Percentiles rank a stretch among this genome's conserved stretches.
These are phyloP conservation scores for Ichneumon xanthorius DNA, from an alignment of 2,888 invertebrate species.

Conservation along the genomic window DNA sequence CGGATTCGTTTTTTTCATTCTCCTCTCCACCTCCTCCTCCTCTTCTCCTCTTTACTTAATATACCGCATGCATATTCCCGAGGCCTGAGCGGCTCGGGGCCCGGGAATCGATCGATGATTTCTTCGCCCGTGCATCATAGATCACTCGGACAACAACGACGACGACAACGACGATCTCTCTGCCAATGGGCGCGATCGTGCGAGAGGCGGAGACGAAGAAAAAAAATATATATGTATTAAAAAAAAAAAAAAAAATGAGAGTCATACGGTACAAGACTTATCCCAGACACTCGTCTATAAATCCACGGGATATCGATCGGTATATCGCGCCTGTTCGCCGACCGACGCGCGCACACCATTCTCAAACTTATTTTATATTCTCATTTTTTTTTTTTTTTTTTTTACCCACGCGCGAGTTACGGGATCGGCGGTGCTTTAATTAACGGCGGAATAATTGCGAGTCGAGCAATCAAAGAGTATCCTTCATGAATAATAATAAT, in stretches of 20 bases:
- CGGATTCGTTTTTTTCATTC: slow-evolving; percentile 41
- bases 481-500: slow-evolving; percentile 62
- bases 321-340: slow-evolving; percentile 7
- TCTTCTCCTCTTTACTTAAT: slow-evolving; percentile 3
- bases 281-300: slow-evolving; percentile 23
- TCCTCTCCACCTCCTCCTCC: slow-evolving; percentile 30
- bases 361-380: slow-evolving; percentile 18
- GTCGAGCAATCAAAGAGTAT: slow-evolving; percentile 60
- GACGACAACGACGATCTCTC: slow-evolving; percentile 10
- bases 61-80: slow-evolving; percentile 15
- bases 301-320: slow-evolving; percentile 56
- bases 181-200: slow-evolving; percentile 41
- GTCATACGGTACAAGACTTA: neutral
- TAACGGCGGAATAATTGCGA: slow-evolving; percentile 57
- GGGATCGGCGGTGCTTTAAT: slow-evolving; percentile 55
- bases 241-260: neutral
- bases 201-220: neutral
- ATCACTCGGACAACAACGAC: slow-evolving; percentile 35
- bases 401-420: slow-evolving; percentile 47
- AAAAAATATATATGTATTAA: neutral
- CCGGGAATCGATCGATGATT: slow-evolving; percentile 42
- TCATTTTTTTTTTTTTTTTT: slow-evolving; percentile 45
- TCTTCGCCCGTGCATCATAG: slow-evolving; percentile 17
- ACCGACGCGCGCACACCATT: neutral
- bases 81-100: slow-evolving; percentile 22